Percentiles rank a stretch among this genome's conserved stretches.
Conservation (phyloP, 2,113 vertebrate genomes). For the Paradisaea rubra region DNA sequence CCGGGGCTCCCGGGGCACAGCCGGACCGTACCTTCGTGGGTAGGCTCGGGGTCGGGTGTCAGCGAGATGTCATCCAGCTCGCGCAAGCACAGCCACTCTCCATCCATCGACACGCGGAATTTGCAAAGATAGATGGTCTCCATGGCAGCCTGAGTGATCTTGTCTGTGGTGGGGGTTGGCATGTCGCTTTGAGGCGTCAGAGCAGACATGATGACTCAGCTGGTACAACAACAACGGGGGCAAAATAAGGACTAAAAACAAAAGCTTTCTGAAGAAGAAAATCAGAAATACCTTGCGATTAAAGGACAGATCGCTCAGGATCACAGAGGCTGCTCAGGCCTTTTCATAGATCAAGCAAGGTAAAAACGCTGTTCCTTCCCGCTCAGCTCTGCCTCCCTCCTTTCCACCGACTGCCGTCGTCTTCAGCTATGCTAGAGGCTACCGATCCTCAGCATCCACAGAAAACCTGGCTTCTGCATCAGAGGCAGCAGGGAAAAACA, state of each 20-base stretch:
- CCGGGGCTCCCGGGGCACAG: background rate
- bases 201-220: conserved; percentile 99
- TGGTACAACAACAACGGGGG: conserved; percentile 72
- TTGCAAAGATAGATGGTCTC: conserved; percentile 99
- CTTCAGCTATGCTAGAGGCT: conserved; percentile 32
- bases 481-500: background rate
- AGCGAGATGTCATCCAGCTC: conserved; percentile 99
- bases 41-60: conserved; percentile 95
- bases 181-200: conserved; percentile 96
- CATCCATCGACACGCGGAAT: conserved; percentile 98
- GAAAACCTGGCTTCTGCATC: conserved; percentile 27
- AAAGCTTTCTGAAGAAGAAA: conserved; percentile 45
- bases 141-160: conserved; percentile 98
- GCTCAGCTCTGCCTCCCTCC: conserved; percentile 40
- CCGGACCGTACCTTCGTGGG: conserved; percentile 89
- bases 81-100: conserved; percentile 96
- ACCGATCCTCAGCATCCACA: conserved; percentile 23
- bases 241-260: conserved; percentile 35
- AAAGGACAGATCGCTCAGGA: conserved; percentile 40
- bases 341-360: conserved; percentile 50
- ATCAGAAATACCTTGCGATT: conserved; percentile 23
- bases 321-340: conserved; percentile 12
- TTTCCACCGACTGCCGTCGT: background rate
- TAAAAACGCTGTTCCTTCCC: conserved; percentile 30
- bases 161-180: conserved; percentile 98